A percentile compares a stretch with the other conserved stretches of the same genome.
Conservation (phyloP, 2,797 vertebrate species). For the Spondyliosoma cantharus region DNA sequence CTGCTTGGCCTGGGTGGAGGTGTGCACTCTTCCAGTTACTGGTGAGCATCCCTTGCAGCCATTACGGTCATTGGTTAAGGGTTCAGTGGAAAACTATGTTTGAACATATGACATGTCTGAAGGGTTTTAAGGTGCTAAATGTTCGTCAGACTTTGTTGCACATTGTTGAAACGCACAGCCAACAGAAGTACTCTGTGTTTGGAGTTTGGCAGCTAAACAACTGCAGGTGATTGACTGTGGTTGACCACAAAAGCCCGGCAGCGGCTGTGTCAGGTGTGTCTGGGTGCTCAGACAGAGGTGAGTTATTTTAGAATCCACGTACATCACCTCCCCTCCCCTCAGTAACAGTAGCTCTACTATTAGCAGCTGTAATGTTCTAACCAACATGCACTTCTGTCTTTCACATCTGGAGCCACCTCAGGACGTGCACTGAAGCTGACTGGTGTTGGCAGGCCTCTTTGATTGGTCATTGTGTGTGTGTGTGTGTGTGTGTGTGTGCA, state of each 20-base stretch:
- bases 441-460: constrained; percentile 66
- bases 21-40: neutral
- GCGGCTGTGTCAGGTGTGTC: constrained; percentile 23
- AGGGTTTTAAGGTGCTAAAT: neutral
- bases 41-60: neutral
- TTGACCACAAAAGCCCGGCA: constrained; percentile 5
- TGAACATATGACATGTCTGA: neutral
- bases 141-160: neutral
- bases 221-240: neutral
- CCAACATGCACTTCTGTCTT: constrained; percentile 54
- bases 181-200: neutral
- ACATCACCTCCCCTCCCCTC: constrained; percentile 15
- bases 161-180: neutral
- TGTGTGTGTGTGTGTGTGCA: constrained; percentile 20
- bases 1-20: too few species aligned
- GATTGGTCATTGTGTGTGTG: constrained; percentile 50
- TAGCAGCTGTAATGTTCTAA: constrained; percentile 52
- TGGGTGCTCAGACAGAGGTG: constrained; percentile 16
- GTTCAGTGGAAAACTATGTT: neutral
- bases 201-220: neutral
- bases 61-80: neutral
- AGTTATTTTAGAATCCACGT: constrained; percentile 28
- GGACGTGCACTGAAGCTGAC: constrained; percentile 57
- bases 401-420: constrained; percentile 69
- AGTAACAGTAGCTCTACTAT: constrained; percentile 42